phyloP scores from a whole-genome alignment of 2,888 invertebrate genomes.

The Drymonia ruficornis region DNA sequence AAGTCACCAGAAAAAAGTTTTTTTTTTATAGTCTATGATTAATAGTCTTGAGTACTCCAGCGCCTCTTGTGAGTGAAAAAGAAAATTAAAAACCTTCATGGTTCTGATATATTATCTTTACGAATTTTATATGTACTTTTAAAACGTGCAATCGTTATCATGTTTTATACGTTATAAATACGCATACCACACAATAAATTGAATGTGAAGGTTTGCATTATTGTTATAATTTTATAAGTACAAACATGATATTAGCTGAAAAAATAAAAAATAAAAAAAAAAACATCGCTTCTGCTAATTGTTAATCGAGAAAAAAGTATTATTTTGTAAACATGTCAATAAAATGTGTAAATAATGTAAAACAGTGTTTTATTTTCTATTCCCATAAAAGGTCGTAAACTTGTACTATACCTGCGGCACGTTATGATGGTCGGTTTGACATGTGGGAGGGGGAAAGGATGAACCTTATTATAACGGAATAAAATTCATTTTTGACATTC shows the following conservation, averaged over 20 bases:
- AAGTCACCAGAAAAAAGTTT: too few relatives aligned
- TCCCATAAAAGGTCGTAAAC: background rate
- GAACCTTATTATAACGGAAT: too few relatives aligned
- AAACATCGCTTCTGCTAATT: constrained; percentile 55
- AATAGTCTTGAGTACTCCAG: too few relatives aligned
- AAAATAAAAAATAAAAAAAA: constrained; percentile 34
- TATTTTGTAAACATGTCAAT: constrained; percentile 70
- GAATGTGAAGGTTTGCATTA: background rate
- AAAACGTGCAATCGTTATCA: background rate
- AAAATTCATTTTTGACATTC: too few relatives aligned
- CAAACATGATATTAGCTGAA: constrained; percentile 51
- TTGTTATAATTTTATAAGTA: constrained; percentile 51
- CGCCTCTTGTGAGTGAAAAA: too few relatives aligned
- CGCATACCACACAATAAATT: background rate
- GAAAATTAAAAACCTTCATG: too few relatives aligned
- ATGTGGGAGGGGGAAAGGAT: too few relatives aligned
- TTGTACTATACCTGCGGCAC: too few relatives aligned
- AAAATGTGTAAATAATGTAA: constrained; percentile 60
- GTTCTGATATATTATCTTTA: background rate
- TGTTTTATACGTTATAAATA: background rate
- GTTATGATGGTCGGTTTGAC: too few relatives aligned
- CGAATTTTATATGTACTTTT: background rate
- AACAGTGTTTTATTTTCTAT: constrained; percentile 30
- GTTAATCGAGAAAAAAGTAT: constrained; percentile 69
- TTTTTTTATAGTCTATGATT: too few relatives aligned